Base-by-base conservation (phyloP, 2,888 invertebrate species). In the Fragum whitleyi region DNA sequence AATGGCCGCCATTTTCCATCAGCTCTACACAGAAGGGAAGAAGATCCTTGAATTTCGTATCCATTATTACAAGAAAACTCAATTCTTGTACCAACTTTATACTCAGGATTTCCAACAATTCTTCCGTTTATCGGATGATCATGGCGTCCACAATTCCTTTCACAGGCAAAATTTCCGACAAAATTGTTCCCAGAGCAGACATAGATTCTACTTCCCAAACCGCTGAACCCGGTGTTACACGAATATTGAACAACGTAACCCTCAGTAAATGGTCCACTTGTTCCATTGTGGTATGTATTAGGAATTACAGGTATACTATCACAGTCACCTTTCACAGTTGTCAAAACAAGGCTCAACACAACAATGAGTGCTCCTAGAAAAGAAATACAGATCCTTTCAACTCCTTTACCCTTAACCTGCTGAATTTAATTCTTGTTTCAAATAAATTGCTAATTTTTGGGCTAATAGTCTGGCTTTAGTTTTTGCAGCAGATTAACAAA, bases 11-110 rank as follows among this genome's bases (percentile, higher is more conserved):
- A 77, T 0, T 68, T 21, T 19, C 81, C 77, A 71, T 81, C 67
- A 9, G 23, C 19, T 28, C 77, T 29, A 67, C 81, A 81, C 11
- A 55, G 7, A 5, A 77, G 16, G 11, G 11, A n/a, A n/a, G 36
- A n/a, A 16, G 6, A 6, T 14, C 81, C 81, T 1, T 29, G 16
- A 14, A 77, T 26, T 26, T 36, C 36, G 29, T 71, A 71, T 19
- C 81, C 81, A 21, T 68, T 57, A n/a, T 77, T 51, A 62, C 81
- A 81, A 21, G 59, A 51, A 65, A 81, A 81, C 5, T 26, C 23
- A 7, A 74, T 23, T 32, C 3, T 28, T 14, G 77, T 51, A 9
- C 70, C 74, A n/a, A 67, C 59, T 55, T 23, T 42, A 71, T 67
- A 65, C 3, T 32, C 59, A 11, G 81, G 74, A 0, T 36, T 51